Evolutionary conservation across 1,140 invertebrate species (phyloP).

Genomic region (Aphis craccivora): DNA sequence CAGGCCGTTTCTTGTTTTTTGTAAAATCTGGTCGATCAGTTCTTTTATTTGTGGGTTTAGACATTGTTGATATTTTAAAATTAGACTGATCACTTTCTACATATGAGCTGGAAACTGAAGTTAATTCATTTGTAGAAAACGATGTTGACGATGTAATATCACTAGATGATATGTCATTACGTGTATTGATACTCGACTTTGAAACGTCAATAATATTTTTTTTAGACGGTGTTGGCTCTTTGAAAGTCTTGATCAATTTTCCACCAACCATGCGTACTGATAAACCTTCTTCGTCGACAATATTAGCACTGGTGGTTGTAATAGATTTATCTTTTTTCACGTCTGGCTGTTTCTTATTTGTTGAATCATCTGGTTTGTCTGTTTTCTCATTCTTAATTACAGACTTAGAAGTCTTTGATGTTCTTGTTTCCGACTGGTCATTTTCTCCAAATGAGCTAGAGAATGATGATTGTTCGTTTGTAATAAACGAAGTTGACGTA

Average conservation of each 20-base stretch:
- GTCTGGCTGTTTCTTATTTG: background rate
- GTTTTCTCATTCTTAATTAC: too few relatives aligned
- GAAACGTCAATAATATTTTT: background rate
- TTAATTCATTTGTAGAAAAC: background rate
- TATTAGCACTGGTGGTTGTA: background rate
- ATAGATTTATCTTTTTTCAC: background rate
- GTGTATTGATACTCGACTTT: background rate
- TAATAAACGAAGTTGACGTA: background rate
- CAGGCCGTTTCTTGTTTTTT: background rate
- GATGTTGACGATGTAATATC: background rate
- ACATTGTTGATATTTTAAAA: background rate
- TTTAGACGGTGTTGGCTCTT: conserved; percentile 3
- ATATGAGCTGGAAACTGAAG: background rate
- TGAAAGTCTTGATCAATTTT: conserved; percentile 45
- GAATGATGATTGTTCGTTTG: conserved; percentile 9
- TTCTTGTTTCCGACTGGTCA: background rate
- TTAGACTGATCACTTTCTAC: background rate
- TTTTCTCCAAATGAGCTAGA: background rate
- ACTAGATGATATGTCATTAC: background rate
- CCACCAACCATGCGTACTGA: conserved; percentile 45
- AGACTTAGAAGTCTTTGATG: background rate
- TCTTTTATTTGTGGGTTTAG: background rate
- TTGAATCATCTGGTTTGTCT: background rate
- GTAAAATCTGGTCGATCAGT: background rate
- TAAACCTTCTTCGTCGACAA: background rate